Evolutionary conservation across 2,113 vertebrate genomes (phyloP).

Genomic region (Meleagris gallopavo): DNA sequence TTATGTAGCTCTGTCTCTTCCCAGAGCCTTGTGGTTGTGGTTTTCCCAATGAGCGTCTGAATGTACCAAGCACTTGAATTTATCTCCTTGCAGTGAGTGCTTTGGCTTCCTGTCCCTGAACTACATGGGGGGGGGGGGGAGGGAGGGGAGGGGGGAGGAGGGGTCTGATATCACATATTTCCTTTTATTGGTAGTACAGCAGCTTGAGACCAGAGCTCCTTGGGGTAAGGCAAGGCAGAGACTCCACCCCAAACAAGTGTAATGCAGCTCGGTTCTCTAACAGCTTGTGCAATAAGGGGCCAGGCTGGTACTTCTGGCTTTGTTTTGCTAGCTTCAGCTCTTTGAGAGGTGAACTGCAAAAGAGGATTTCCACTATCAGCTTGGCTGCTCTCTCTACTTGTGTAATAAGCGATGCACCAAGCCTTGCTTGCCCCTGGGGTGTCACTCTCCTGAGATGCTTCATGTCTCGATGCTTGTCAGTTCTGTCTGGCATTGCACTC

Average conservation of each 20-base stretch:
- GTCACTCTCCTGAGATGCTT: background rate
- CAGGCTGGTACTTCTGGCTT: fast-evolving
- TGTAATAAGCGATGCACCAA: fast-evolving
- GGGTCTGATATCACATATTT: fast-evolving
- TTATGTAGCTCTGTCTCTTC: background rate
- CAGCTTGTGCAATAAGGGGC: fast-evolving
- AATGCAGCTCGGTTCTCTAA: fast-evolving
- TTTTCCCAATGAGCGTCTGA: background rate
- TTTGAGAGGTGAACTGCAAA: background rate
- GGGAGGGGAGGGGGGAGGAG: too few relatives aligned
- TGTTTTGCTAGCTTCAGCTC: too few relatives aligned
- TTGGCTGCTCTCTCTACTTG: fast-evolving
- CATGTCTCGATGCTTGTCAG: fast-evolving
- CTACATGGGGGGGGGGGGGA: fast-evolving
- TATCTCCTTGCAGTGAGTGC: background rate
- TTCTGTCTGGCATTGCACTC: fast-evolving
- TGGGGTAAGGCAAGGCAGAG: background rate
- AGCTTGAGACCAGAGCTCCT: fast-evolving
- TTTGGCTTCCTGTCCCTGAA: background rate
- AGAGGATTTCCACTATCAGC: fast-evolving
- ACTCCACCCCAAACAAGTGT: fast-evolving
- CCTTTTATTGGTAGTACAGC: fast-evolving
- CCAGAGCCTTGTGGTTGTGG: fast-evolving
- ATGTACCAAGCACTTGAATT: background rate
- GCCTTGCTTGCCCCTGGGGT: background rate